phyloP scores from a whole-genome alignment of 2,888 invertebrate species.

The Sphaerophoria rueppellii region DNA sequence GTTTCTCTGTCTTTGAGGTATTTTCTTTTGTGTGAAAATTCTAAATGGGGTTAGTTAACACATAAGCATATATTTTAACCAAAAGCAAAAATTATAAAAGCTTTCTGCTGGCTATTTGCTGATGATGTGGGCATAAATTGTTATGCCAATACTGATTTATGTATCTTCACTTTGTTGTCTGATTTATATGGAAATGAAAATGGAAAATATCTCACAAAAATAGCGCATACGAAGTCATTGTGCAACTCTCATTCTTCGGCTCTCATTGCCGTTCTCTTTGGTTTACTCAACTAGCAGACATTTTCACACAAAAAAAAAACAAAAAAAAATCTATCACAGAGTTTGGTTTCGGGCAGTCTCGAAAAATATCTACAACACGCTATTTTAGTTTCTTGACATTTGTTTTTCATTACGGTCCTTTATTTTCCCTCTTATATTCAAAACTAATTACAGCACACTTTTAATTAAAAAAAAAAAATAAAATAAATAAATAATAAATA shows the following conservation, averaged over 20 bases:
- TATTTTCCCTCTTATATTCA: slow-evolving; percentile 57
- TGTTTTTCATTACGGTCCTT: slow-evolving; percentile 74
- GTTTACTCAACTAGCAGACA: neutral
- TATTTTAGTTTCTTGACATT: slow-evolving; percentile 74
- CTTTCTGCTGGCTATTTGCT: neutral
- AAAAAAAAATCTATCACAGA: slow-evolving; percentile 19
- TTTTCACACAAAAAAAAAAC: neutral
- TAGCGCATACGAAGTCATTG: slow-evolving; percentile 3
- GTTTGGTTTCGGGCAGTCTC: slow-evolving; percentile 33
- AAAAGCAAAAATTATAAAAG: neutral
- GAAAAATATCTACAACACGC: slow-evolving; percentile 50
- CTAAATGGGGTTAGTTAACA: neutral
- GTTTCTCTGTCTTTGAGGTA: neutral
- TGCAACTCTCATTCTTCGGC: neutral
- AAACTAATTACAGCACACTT: slow-evolving; percentile 33
- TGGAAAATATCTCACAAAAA: slow-evolving; percentile 8
- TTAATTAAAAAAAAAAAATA: slow-evolving; percentile 1
- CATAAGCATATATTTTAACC: neutral
- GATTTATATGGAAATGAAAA: neutral
- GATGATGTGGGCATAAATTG: neutral
- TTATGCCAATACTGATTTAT: neutral
- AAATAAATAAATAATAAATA: slow-evolving; percentile 29
- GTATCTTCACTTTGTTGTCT: neutral
- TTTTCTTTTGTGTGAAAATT: neutral
- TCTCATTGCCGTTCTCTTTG: neutral